These are phyloP conservation scores for Hydrolagus affinis DNA, from an alignment of 2,113 vertebrate genomes.

Conservation along the genomic window DNA sequence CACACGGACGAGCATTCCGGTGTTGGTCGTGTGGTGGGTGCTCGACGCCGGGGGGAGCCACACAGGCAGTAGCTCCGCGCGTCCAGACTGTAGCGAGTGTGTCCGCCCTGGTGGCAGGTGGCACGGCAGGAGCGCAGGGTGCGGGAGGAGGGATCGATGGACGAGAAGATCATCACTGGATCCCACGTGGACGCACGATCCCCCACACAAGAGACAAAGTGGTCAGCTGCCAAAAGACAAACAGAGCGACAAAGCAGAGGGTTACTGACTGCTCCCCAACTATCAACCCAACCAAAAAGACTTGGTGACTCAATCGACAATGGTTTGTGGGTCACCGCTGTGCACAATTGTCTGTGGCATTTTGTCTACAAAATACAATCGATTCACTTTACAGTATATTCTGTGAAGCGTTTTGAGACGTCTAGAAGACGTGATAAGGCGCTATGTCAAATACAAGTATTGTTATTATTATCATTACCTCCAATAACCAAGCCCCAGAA, in stretches of 20 bases:
- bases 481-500: too few species aligned
- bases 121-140: conserved; percentile 23
- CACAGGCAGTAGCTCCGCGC: conserved; percentile 32
- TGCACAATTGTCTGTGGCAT: too few species aligned
- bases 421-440: too few species aligned
- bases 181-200: background rate
- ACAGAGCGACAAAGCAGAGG: background rate
- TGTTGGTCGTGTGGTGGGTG: background rate
- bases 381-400: too few species aligned
- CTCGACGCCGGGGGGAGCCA: conserved; percentile 12
- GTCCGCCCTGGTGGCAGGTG: conserved; percentile 27
- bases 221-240: conserved; percentile 27
- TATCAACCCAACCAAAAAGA: background rate
- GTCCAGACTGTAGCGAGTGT: conserved; percentile 33
- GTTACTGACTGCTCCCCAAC: background rate
- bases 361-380: too few species aligned
- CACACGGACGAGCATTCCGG: conserved; percentile 29
- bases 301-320: too few species aligned
- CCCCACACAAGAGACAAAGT: conserved; percentile 35
- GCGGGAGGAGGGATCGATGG: background rate
- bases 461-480: too few species aligned
- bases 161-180: conserved; percentile 26
- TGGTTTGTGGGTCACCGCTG: too few species aligned
- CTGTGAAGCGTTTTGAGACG: too few species aligned
- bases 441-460: too few species aligned